Conservation (phyloP, 1,140 invertebrate species). For the Macrocentrus cingulum region DNA sequence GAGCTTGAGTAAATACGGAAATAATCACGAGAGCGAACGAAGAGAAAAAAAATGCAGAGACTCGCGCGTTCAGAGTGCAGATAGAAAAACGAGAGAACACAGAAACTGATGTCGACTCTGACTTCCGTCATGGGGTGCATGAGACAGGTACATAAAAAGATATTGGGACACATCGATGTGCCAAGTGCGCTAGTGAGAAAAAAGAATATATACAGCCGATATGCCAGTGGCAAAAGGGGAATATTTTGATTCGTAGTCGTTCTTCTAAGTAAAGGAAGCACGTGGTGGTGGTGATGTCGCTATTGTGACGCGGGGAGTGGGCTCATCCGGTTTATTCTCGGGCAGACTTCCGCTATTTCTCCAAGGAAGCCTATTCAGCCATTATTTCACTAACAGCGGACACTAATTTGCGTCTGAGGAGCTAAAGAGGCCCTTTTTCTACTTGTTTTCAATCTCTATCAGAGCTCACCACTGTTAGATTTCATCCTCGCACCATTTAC, state of each 20-base stretch:
- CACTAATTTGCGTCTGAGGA: conserved; percentile 47
- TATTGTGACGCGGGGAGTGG: conserved; percentile 46
- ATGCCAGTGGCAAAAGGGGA: conserved; percentile 11
- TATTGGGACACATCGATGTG: too few species aligned
- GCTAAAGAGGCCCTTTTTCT: too few species aligned
- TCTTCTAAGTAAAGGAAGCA: conserved; percentile 30
- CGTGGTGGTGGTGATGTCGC: conserved; percentile 32
- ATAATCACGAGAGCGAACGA: neutral
- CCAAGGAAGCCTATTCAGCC: conserved; percentile 47
- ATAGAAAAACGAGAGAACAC: neutral
- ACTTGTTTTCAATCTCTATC: too few species aligned
- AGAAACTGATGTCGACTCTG: too few species aligned
- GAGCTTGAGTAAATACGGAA: conserved; percentile 1
- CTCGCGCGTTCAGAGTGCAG: too few species aligned
- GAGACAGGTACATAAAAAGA: too few species aligned
- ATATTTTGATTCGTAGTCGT: conserved; percentile 50
- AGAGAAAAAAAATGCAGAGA: neutral
- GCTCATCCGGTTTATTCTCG: conserved; percentile 52
- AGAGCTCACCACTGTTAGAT: too few species aligned
- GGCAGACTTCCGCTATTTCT: conserved; percentile 50
- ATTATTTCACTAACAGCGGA: conserved; percentile 46
- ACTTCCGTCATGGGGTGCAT: too few species aligned
- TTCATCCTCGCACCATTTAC: too few species aligned
- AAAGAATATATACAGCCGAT: too few species aligned
- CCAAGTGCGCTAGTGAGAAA: too few species aligned